phyloP scores from a whole-genome alignment of 2,888 invertebrate species.

The Lasioglossum villosulum region DNA sequence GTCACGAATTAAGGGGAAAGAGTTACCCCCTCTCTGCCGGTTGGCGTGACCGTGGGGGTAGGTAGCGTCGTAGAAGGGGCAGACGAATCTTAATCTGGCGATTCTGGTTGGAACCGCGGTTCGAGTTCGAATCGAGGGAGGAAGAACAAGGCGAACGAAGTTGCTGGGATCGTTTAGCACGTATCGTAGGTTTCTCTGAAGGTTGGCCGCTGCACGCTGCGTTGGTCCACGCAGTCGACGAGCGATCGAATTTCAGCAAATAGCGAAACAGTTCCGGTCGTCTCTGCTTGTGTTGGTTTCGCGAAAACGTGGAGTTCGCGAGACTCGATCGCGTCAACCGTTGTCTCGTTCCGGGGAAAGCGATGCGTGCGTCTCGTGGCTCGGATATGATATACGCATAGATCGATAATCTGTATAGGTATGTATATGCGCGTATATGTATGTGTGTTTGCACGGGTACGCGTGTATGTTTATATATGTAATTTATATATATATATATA shows the following conservation, averaged over 20 bases:
- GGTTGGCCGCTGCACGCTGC: not conserved
- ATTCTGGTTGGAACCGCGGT: not conserved
- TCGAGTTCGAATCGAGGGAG: slow-evolving; percentile 2
- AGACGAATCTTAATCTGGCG: not conserved
- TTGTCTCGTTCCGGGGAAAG: not conserved
- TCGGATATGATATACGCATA: slow-evolving; percentile 87
- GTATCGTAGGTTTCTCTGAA: not conserved
- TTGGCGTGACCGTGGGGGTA: too few relatives aligned
- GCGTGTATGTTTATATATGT: too few relatives aligned
- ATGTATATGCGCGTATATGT: slow-evolving; percentile 46
- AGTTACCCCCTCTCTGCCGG: too few relatives aligned
- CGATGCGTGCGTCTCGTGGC: slow-evolving; percentile 83
- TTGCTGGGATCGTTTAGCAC: not conserved
- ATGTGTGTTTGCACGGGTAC: fast-evolving
- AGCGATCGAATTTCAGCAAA: not conserved
- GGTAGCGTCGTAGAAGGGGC: too few relatives aligned
- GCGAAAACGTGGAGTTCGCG: not conserved
- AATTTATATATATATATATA: not conserved
- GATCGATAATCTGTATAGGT: slow-evolving; percentile 16
- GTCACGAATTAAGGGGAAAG: too few relatives aligned
- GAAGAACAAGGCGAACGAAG: not conserved
- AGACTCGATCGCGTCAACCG: not conserved
- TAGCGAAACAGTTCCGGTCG: not conserved
- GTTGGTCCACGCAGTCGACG: not conserved
- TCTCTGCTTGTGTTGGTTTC: not conserved